phyloP scores from a whole-genome alignment of 2,113 vertebrate species.

The Monarcha castaneiventris region DNA sequence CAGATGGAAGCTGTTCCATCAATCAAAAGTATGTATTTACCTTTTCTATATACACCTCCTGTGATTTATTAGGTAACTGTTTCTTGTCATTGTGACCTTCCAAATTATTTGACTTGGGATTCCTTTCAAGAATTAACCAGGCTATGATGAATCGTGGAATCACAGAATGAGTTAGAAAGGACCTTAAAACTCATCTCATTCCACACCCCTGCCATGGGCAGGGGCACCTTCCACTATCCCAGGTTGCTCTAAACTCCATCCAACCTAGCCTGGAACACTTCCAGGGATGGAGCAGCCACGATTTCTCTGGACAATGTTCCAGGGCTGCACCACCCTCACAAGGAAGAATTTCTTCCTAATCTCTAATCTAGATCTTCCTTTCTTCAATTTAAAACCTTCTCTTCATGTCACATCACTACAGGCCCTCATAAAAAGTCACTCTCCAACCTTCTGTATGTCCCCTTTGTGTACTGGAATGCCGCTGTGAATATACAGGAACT shows the following conservation, averaged over 20 bases:
- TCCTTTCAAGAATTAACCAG: background rate
- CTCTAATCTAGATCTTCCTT: background rate
- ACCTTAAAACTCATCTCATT: background rate
- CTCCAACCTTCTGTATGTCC: background rate
- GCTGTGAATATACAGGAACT: background rate
- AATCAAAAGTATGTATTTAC: background rate
- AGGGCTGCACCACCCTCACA: background rate
- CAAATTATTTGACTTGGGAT: background rate
- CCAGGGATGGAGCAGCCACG: background rate
- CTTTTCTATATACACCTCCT: background rate
- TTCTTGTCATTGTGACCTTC: background rate
- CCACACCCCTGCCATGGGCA: fast-evolving
- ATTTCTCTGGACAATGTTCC: background rate
- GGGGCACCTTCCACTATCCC: background rate
- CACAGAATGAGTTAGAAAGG: background rate
- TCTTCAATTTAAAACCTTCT: background rate
- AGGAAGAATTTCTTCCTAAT: background rate
- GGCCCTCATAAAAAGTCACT: background rate
- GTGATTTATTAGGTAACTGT: background rate
- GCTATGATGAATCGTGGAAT: background rate
- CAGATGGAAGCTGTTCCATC: background rate
- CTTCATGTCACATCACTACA: fast-evolving
- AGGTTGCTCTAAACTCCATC: fast-evolving
- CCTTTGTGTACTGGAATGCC: background rate
- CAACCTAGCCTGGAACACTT: background rate